Evolutionary conservation across 1,140 invertebrate genomes (phyloP), one percentile per base, ranked within the genome.

Genomic region (Limonius californicus): DNA sequence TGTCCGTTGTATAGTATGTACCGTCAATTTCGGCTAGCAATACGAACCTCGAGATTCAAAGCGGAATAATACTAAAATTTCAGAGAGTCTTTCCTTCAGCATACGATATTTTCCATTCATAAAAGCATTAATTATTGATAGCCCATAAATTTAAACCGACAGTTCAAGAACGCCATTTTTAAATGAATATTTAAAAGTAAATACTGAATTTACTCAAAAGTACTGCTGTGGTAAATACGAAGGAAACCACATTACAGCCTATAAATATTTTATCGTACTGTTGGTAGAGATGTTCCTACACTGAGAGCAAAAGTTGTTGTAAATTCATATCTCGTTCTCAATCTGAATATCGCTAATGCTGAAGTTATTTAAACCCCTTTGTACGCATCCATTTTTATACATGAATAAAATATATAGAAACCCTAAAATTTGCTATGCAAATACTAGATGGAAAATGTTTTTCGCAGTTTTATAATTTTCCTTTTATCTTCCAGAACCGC

Each of bases 321-420:
- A 50, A 19, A 50, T 50, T 50, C 45, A 50, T 50, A 50, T 50
- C 45, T 50, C 45, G 45, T 50, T 50, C 20, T 21, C 16, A 50
- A 50, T 50, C 45, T 18, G 14, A 50, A 50, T 50, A 50, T 50
- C 20, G 20, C 45, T 50, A 50, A 50, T 50, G 45, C 20, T 50
- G 20, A 21, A 50, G 45, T 50, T 50, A 50, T 50, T 18, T 50
- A 50, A 50, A 50, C 35, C 35, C 35, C 35, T 39, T 14, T 12
- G 2, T 2, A 14, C 7, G 35, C n/a, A 39, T 39, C 35, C n/a
- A 39, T 14, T 39, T 27, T 39, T 39, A n/a, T 12, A 39, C 35
- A 39, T 39, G 35, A 39, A 39, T 39, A 39, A 39, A 39, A 39
- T 39, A 39, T 39, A n/a, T n/a, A n/a, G n/a, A n/a, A n/a, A n/a